Evolutionary conservation across 2,797 vertebrate genomes (phyloP), one percentile per base, ranked within the genome.

Genomic region (Vultur gryphus): DNA sequence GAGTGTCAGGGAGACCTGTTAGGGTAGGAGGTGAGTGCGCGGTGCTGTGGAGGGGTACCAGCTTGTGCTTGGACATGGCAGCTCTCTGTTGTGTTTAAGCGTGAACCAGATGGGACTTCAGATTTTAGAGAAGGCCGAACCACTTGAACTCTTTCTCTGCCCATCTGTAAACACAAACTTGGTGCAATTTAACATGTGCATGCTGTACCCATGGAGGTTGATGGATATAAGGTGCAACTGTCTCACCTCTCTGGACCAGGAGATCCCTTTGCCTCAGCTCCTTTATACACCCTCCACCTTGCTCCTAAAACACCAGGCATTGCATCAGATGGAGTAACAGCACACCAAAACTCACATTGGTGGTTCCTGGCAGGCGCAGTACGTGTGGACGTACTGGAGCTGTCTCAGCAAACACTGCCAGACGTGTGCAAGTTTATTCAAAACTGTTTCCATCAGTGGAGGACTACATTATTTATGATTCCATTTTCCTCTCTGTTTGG

Each of bases 401-500:
- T 71, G 25, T 35, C 78, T 84, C 39, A 49, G 87, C 82, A 87
- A 91, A 89, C 61, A 26, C 69, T 44, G 57, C 21, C 19, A 64
- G 79, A 13, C 9, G 0, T 0, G 0, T 44, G 46, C 13, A 18
- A 65, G 54, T 41, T 84, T 71, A 51, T 94, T 91, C 61, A 75
- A 93, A 97, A 93, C 61, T 84, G 59, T 94, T 95, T 87, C 87
- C 48, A 57, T 85, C 78, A 87, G 7, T 0, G 1, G 31, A 80
- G 28, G 49, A 67, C 66, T 93, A 48, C 61, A 86, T 96, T 95
- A 93, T 96, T 95, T 94, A 95, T 95, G 25, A 90, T 88, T 90
- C 69, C 72, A 91, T 90, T 95, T 96, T 79, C 85, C 24, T 82
- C 21, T 86, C 62, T 95, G 83, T 96, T 97, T 95, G 83, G 70